These are phyloP conservation scores for Chionomys nivalis DNA, from an alignment of 2,113 vertebrate species.

Conservation along the genomic window DNA sequence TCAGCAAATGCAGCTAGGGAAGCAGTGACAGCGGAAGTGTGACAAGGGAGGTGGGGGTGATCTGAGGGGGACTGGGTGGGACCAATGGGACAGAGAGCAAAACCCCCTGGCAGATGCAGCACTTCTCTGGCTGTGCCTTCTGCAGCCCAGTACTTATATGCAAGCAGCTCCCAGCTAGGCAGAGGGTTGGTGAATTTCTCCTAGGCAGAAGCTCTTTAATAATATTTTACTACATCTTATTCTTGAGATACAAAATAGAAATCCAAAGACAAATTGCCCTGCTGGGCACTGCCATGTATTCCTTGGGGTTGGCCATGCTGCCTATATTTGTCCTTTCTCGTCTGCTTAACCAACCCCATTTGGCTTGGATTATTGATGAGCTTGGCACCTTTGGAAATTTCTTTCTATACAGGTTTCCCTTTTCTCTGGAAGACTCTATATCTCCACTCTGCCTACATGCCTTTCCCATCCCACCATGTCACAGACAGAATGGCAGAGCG, in stretches of 20 bases:
- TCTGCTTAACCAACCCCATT: neutral
- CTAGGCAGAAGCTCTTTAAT: neutral
- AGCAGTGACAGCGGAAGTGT: neutral
- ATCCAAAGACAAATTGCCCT: neutral
- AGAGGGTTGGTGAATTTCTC: neutral
- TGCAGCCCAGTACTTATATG: neutral
- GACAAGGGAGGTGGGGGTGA: neutral
- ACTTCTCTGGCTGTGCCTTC: neutral
- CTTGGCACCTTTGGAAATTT: neutral
- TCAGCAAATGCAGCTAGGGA: neutral
- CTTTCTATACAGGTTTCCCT: neutral
- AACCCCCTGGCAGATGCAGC: neutral
- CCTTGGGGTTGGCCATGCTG: neutral
- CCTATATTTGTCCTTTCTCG: neutral
- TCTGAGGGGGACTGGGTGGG: neutral
- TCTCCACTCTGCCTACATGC: neutral
- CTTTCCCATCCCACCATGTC: neutral
- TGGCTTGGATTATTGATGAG: neutral
- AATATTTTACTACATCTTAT: neutral
- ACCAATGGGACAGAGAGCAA: neutral
- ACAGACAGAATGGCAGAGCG: too few relatives aligned
- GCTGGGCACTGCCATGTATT: neutral
- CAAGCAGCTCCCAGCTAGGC: neutral
- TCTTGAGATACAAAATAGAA: neutral
- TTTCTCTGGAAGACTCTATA: neutral